Evolutionary conservation across 1,140 invertebrate genomes (phyloP).

Genomic region (Cydia amplana): DNA sequence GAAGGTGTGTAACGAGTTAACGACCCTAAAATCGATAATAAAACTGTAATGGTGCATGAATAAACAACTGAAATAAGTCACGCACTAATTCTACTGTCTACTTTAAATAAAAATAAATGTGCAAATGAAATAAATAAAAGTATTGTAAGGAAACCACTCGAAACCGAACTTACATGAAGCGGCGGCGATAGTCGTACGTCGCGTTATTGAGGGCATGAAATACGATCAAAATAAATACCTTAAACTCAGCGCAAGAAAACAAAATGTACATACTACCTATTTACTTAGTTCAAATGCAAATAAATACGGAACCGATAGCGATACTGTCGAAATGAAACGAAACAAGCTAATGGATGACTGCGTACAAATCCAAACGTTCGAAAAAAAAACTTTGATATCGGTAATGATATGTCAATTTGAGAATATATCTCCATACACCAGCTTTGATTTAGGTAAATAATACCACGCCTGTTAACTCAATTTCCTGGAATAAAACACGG

Average conservation of each 20-base stretch:
- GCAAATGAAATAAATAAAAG: constrained; percentile 65
- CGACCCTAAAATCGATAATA: constrained; percentile 41
- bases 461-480: background rate
- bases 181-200: constrained; percentile 68
- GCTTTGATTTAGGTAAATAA: constrained; percentile 19
- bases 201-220: constrained; percentile 74
- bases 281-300: constrained; percentile 59
- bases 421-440: constrained; percentile 5
- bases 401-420: constrained; percentile 31
- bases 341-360: constrained; percentile 59
- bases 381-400: constrained; percentile 28
- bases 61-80: constrained; percentile 52
- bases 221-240: constrained; percentile 72
- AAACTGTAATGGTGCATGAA: constrained; percentile 74
- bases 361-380: constrained; percentile 34
- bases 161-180: constrained; percentile 79
- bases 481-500: constrained; percentile 11
- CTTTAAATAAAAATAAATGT: constrained; percentile 53
- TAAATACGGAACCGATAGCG: constrained; percentile 57
- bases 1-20: constrained; percentile 38
- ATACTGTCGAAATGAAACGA: constrained; percentile 54
- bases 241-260: constrained; percentile 62
- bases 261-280: constrained; percentile 52
- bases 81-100: constrained; percentile 66
- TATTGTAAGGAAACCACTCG: constrained; percentile 52